Conservation (phyloP, 2,113 vertebrate genomes). For the Brachyistius frenatus region DNA sequence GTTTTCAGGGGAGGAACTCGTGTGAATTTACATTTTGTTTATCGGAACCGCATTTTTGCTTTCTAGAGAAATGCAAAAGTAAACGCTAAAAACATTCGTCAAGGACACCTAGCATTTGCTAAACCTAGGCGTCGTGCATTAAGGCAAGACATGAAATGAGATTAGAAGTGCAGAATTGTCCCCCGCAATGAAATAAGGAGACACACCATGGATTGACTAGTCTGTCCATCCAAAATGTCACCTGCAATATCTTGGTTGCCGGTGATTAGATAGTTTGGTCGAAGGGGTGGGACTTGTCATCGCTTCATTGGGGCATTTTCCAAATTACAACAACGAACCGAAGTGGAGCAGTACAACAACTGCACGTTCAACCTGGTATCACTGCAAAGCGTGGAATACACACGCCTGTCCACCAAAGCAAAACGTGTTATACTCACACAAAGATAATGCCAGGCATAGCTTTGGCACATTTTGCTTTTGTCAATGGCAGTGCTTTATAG, state of each 20-base stretch:
- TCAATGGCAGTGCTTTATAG: too few species aligned
- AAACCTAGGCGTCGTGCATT: conserved; percentile 15
- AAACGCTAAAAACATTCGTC: conserved; percentile 10
- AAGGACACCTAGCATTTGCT: conserved; percentile 32
- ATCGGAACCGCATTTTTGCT: conserved; percentile 6
- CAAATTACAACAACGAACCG: conserved; percentile 25
- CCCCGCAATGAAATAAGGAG: conserved; percentile 25
- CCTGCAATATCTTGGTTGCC: conserved; percentile 14
- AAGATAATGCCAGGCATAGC: too few species aligned
- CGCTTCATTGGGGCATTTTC: conserved; percentile 40
- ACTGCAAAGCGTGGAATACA: too few species aligned
- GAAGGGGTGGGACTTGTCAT: conserved; percentile 9
- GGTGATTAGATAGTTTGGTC: conserved; percentile 45
- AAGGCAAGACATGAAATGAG: conserved; percentile 17
- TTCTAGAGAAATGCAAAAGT: conserved; percentile 2
- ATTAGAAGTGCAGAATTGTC: conserved; percentile 48
- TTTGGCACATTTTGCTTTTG: too few species aligned
- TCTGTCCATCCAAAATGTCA: conserved; percentile 48
- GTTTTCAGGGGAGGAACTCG: not conserved
- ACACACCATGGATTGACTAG: conserved; percentile 7
- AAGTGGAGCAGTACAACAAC: conserved; percentile 3
- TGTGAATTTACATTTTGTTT: conserved; percentile 24
- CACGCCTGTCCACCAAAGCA: too few species aligned
- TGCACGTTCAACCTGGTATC: too few species aligned
- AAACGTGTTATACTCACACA: too few species aligned